Conservation (phyloP, 2,113 vertebrate species). For the Carettochelys insculpta region DNA sequence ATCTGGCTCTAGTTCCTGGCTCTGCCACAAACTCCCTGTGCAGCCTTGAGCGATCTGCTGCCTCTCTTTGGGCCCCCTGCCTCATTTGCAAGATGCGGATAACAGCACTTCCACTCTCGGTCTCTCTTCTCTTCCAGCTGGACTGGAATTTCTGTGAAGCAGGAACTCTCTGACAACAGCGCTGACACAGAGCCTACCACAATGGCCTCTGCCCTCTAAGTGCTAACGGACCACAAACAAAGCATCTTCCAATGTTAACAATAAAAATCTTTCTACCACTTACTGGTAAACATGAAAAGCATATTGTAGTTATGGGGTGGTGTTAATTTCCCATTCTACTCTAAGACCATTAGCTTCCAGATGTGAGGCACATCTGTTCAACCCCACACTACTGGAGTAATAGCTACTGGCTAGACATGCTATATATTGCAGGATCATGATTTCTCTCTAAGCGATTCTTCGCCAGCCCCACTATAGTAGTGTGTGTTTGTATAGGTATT, state of each 20-base stretch:
- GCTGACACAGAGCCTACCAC: too few relatives aligned
- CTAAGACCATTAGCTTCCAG: neutral
- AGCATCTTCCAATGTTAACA: neutral
- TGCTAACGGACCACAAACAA: neutral
- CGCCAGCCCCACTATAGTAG: too few relatives aligned
- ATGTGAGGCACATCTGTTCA: neutral
- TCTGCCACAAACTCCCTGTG: neutral
- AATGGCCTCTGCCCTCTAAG: too few relatives aligned
- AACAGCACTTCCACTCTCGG: neutral
- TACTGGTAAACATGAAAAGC: neutral
- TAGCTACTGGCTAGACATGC: neutral
- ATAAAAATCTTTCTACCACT: neutral
- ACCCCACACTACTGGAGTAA: neutral
- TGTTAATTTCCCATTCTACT: neutral
- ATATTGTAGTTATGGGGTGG: neutral
- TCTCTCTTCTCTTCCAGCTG: too few relatives aligned
- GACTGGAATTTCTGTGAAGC: neutral
- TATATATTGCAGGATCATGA: neutral
- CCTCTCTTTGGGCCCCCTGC: neutral
- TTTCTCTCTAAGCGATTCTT: too few relatives aligned
- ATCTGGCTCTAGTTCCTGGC: neutral
- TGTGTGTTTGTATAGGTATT: neutral
- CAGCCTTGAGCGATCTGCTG: neutral
- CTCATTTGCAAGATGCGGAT: neutral
- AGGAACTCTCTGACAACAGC: neutral